Base-by-base conservation (phyloP, 1,140 invertebrate species). In the Notospermus geniculatus region DNA sequence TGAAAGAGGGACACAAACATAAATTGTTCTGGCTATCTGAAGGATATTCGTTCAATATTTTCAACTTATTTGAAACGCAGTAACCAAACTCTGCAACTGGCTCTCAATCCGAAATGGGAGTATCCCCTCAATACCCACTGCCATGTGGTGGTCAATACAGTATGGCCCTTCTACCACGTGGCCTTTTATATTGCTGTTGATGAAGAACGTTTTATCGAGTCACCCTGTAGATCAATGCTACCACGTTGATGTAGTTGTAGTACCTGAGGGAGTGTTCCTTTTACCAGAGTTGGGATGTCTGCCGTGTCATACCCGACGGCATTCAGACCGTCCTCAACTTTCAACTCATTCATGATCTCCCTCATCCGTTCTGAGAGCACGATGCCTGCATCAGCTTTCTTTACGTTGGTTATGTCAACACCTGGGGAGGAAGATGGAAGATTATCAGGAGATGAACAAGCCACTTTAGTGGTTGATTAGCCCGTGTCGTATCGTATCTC, bases 211-310 rank as follows among this genome's bases (percentile, higher is more conserved):
- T 27, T 5, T 7, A 23, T 50, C 5, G 4, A n/a, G 19, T 4
- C n/a, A 4, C 46, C 46, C 46, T n/a, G 5, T 50, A 9, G n/a
- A 50, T 23, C 46, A 36, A 36, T 36, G 32, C 4, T 7, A 7
- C 32, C 15, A 4, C 4, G 32, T 36, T 36, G 4, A 36, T 36
- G 32, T 36, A 65, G 57, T 50, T 60, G 32, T 7, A 4, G 15
- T 80, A 89, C 89, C 85, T 93, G 91, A 28, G 91, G 91, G 68
- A 93, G 76, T 36, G 91, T 90, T 66, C 91, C 91, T 74, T 90
- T 85, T 0, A 95, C 91, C 7, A 95, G 79, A 5, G 81, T 83
- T 5, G 90, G 90, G 60, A 95, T 89, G 76, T 93, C 90, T 9
- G 84, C 82, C 45, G 80, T 85, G 4, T 78, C 83, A 71, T 90